These are phyloP conservation scores for Chaetodon auriga DNA, from an alignment of 2,113 vertebrate genomes.

Conservation along the genomic window DNA sequence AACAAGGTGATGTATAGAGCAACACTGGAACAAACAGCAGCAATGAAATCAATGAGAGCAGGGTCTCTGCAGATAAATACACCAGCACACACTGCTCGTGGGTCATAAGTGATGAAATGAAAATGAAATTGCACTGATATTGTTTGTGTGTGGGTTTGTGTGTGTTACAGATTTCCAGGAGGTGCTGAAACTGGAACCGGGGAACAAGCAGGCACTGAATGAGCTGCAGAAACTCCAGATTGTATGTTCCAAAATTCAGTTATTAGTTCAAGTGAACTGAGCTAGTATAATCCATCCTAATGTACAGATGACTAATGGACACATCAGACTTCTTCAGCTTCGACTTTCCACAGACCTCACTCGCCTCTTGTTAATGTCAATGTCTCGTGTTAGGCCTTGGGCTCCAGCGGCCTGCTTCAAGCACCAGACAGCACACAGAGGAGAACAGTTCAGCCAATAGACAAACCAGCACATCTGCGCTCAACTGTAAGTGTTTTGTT, in stretches of 20 bases:
- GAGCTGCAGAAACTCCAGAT: slow-evolving; percentile 92
- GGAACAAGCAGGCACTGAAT: slow-evolving; percentile 94
- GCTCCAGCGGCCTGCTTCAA: slow-evolving; percentile 72
- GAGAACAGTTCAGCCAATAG: slow-evolving; percentile 85
- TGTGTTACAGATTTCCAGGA: slow-evolving; percentile 90
- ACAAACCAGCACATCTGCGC: slow-evolving; percentile 85
- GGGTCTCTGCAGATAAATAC: no score
- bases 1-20: slow-evolving; percentile 84
- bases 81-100: no score
- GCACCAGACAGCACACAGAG: slow-evolving; percentile 76
- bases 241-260: slow-evolving; percentile 72
- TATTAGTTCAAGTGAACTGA: not conserved
- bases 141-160: slow-evolving; percentile 50
- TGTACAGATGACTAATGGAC: not conserved
- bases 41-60: not conserved
- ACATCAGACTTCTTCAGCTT: not conserved
- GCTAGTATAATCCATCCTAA: not conserved
- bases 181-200: slow-evolving; percentile 93
- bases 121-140: not conserved
- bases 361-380: not conserved
- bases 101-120: no score
- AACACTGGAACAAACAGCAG: not conserved
- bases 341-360: no score
- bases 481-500: slow-evolving; percentile 87
- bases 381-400: slow-evolving; percentile 80